Evolutionary conservation across 2,113 vertebrate genomes (phyloP), one percentile per base, ranked within the genome.

Genomic region (Neotoma lepida): DNA sequence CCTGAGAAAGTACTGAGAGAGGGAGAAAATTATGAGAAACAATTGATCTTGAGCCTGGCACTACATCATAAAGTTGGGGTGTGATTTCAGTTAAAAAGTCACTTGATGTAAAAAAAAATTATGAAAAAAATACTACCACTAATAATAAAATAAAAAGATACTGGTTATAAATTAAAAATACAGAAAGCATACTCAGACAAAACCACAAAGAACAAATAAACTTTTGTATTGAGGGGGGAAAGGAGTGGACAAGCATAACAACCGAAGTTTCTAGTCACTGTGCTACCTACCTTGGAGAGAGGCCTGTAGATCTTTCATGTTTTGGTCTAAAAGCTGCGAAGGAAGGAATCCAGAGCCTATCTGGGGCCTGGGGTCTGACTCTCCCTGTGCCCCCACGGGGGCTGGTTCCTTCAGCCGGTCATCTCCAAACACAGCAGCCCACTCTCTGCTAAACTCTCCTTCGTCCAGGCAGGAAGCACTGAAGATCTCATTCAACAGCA

Each of bases 251-350:
- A 77, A 46, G 46, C 5, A 86, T n/a, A 35, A 91, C 8, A 9
- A 88, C 22, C 17, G 0, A 46, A n/a, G 46, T 84, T 74, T 92
- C 13, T 49, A 26, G 28, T 41, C 51, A 41, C 78, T 9, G 0
- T 3, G 22, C 46, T 28, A 96, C 98, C 91, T 81, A 99, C 99
- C 99, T 96, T 98, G 97, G 70, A 98, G 95, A 26, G 99, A 98
- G 0, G 99, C 98, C 97, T 98, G 98, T 44, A 98, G 97, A 82
- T 98, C 98, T 88, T 98, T 98, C 98, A 99, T 98, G 9, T 98
- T 99, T 98, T 99, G 99, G 98, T 99, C 99, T 97, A 99, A 96
- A 33, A 99, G 99, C 96, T 99, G 99, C 1, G 99, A 99, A 2
- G 99, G 99, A 41, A 99, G 98, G 96, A 99, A 99, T 90, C 98